These are phyloP conservation scores for Athrips mouffetella DNA, from an alignment of 2,888 invertebrate genomes.

Conservation along the genomic window DNA sequence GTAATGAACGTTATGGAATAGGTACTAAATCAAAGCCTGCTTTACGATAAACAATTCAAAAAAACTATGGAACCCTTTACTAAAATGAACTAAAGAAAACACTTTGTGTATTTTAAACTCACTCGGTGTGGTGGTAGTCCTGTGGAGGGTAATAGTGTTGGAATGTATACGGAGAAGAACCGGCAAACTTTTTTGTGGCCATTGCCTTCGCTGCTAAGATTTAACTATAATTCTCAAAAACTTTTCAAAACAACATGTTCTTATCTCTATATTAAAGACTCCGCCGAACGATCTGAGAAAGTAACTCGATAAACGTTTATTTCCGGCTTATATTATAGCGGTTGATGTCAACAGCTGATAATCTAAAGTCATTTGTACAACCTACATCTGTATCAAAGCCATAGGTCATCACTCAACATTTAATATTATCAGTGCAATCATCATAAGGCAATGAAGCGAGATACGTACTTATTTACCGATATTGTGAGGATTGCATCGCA, in stretches of 20 bases:
- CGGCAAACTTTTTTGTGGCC: slow-evolving; percentile 73
- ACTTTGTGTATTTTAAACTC: slow-evolving; percentile 32
- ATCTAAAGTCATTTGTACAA: too few relatives aligned
- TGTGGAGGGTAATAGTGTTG: slow-evolving; percentile 50
- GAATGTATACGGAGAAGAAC: slow-evolving; percentile 67
- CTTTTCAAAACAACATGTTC: not conserved
- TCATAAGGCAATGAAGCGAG: too few relatives aligned
- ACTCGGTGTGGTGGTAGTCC: slow-evolving; percentile 71
- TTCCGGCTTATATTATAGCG: not conserved
- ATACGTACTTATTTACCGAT: too few relatives aligned
- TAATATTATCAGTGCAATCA: too few relatives aligned
- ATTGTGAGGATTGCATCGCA: too few relatives aligned
- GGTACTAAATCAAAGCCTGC: not conserved
- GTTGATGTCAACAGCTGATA: not conserved
- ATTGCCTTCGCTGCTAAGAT: too few relatives aligned
- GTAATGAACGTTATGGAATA: too few relatives aligned
- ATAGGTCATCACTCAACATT: not conserved
- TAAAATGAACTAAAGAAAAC: too few relatives aligned
- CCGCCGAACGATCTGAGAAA: not conserved
- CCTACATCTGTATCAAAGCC: not conserved
- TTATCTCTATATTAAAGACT: not conserved
- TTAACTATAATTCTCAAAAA: too few relatives aligned
- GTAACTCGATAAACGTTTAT: not conserved
- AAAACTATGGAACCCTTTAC: not conserved
- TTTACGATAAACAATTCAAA: not conserved